Base-by-base conservation (phyloP, 1,140 invertebrate species). In the Monomorium pharaonis region DNA sequence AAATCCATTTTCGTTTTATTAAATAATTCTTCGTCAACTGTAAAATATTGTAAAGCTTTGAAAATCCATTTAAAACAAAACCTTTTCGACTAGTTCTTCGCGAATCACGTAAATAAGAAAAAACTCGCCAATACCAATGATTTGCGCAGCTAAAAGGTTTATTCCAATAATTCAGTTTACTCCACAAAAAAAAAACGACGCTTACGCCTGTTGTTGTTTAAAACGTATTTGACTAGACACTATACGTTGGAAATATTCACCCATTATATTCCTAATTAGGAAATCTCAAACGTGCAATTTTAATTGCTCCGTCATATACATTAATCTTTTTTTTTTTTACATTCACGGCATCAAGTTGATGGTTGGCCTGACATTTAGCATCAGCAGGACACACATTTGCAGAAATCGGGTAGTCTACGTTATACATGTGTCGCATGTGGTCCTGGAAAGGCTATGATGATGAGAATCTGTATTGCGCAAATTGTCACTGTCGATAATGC, bases 381-480 rank as follows among this genome's bases (percentile, higher is more conserved):
- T 78, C 60, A 24, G 30, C 24, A 51, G 62, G 30, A 78, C n/a
- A 67, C 24, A 77, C 30, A 78, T 51, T 78, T 51, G 60, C 60
- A 37, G 76, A 78, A 67, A 63, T 16, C 47, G 27, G n/a, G n/a
- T 30, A 37, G 9, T 67, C 30, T 67, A 78, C 30, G 30, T 78
- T 54, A 47, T 33, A 51, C 44, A 42, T 42, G 33, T 21, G 54
- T 42, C 37, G 42, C 47, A 44, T n/a, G 69, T 69, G 63, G 67
- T 72, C 51, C 67, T 58, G 51, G 78, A 51, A 83, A 83, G 67
- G 78, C 51, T 83, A 33, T 47, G 78, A 60, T 74, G 27, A 83
- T 54, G 78, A 83, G 51, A 81, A 81, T 81, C 78, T 56, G 42
- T 83, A 83, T 60, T 83, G 78, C 67, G 27, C 69, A 44, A 83